Evolutionary conservation across 2,888 invertebrate species (phyloP).

Genomic region (Drosophila demipolita): DNA sequence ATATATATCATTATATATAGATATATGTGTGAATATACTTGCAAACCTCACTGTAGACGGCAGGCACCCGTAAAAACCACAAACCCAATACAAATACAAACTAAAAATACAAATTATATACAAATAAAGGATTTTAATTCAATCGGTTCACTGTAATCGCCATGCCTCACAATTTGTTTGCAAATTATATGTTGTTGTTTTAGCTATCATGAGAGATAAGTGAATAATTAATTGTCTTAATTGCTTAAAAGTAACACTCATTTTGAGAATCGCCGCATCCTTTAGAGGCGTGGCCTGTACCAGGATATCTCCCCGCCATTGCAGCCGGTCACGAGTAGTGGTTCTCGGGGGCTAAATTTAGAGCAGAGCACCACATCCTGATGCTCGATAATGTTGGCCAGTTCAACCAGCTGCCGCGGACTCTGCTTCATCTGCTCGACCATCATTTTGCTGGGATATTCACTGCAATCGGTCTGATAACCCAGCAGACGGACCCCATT

Average conservation of each 20-base stretch:
- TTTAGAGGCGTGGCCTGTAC: conserved; percentile 89
- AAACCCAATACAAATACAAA: conserved; percentile 12
- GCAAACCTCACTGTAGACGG: conserved; percentile 47
- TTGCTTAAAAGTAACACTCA: conserved; percentile 15
- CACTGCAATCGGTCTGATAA: conserved; percentile 91
- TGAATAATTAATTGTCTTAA: conserved; percentile 11
- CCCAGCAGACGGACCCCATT: conserved; percentile 94
- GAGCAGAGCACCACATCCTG: conserved; percentile 94
- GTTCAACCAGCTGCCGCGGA: conserved; percentile 86
- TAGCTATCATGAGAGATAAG: not conserved
- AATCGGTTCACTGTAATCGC: conserved; percentile 45
- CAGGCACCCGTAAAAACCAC: conserved; percentile 12
- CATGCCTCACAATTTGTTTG: conserved; percentile 21
- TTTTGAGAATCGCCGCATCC: conserved; percentile 14
- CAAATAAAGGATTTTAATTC: conserved; percentile 53
- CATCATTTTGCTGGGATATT: conserved; percentile 86
- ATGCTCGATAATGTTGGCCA: conserved; percentile 90
- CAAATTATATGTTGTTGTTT: conserved; percentile 14
- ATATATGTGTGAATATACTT: conserved; percentile 33
- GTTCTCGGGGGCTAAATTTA: conserved; percentile 95
- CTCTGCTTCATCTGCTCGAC: conserved; percentile 85
- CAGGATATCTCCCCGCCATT: conserved; percentile 94
- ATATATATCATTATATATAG: conserved; percentile 5
- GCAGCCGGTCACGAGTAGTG: conserved; percentile 95
- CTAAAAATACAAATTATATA: conserved; percentile 19